Base-by-base conservation (phyloP, 1,140 invertebrate genomes). In the Drosophila subobscura region DNA sequence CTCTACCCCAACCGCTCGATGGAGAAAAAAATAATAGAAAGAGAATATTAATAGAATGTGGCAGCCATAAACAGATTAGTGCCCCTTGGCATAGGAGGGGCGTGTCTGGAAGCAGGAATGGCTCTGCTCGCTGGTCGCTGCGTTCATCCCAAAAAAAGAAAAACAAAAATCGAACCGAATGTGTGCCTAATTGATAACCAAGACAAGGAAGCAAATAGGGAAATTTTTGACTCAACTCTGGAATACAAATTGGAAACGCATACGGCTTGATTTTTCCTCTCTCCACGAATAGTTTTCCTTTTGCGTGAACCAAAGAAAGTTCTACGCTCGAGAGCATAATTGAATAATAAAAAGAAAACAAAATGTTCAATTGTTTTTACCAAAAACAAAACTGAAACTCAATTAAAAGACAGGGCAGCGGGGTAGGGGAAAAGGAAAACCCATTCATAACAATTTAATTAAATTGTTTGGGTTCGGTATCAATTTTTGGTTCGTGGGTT, bases 131-230 rank as follows among this genome's bases (percentile, higher is more conserved):
- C 7, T 33, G 40, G 16, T n/a, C 42, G 46, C 40, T 55, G 58
- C 29, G 16, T 20, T 20, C 16, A 44, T 40, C 57, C 44, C 29
- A 20, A 40, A 50, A 47, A 46, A 41, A 56, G 64, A 51, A 70
- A 77, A 29, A 42, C 42, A 54, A 49, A 55, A 68, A 54, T 49
- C 58, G 65, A 72, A 60, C 59, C 54, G 57, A 66, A 57, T 77
- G 73, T 73, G 60, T 78, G 81, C 61, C 83, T 88, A 81, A 88
- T 86, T 88, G 83, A 81, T 86, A 86, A 86, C 78, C 81, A 81
- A 88, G 74, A 20, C 81, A 45, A 71, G 52, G 60, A 67, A 59
- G 29, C 40, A 27, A 50, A 27, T 63, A 27, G 63, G 44, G 37
- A 49, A 29, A 37, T 12, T 44, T 64, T 33, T 27, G 41, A 49